These are phyloP conservation scores for Pelvicachromis taeniatus DNA, from an alignment of 2,113 vertebrate genomes.

Conservation along the genomic window DNA sequence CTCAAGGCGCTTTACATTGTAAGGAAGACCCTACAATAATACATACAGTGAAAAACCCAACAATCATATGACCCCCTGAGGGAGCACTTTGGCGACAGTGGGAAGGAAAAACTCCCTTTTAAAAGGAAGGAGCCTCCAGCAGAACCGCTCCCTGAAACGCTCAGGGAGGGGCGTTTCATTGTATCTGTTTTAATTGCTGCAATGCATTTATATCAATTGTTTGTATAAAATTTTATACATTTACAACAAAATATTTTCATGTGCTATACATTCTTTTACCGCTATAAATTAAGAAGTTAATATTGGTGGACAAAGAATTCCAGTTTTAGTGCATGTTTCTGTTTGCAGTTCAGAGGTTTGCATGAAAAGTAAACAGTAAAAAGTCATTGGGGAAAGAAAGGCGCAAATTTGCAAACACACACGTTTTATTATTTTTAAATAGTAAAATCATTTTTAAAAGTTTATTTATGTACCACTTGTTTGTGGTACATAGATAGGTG, in stretches of 20 bases:
- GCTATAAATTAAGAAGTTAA: background rate
- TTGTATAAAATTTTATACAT: background rate
- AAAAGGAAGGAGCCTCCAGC: accelerated
- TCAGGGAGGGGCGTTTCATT: background rate
- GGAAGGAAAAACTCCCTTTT: background rate
- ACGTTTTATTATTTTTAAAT: background rate
- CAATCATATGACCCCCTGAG: accelerated
- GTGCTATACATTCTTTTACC: background rate
- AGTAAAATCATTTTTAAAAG: background rate
- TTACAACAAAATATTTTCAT: background rate
- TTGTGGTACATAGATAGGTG: no score
- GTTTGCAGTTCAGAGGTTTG: background rate
- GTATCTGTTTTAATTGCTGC: accelerated
- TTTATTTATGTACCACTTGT: background rate
- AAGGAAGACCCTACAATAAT: background rate
- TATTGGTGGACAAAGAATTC: background rate
- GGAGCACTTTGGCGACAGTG: accelerated
- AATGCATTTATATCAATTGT: background rate
- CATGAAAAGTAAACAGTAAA: background rate
- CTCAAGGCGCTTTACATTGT: background rate
- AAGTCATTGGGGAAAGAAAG: no score
- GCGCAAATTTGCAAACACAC: no score
- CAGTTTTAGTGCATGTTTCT: background rate
- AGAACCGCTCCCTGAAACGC: background rate
- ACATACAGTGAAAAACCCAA: background rate